A percentile compares a stretch with the other conserved stretches of the same genome.
Conservation (phyloP, 53 echinoderm and acorn worm genomes). For the Actinopyga echinites region DNA sequence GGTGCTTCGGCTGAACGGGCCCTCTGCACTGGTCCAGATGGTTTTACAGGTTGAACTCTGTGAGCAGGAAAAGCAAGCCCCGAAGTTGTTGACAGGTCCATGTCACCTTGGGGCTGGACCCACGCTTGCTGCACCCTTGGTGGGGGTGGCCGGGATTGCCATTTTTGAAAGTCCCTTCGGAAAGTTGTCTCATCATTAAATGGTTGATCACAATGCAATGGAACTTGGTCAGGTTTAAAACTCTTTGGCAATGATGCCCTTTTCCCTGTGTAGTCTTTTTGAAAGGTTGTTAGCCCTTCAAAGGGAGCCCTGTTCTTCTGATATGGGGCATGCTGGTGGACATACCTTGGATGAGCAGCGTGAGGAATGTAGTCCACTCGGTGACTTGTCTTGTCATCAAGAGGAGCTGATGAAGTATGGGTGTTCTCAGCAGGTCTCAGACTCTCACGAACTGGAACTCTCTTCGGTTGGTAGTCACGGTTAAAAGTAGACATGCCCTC, state of each 20-base stretch:
- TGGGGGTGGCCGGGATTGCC: conserved; percentile 75
- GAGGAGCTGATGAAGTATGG: conserved; percentile 68
- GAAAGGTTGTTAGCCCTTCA: conserved; percentile 83
- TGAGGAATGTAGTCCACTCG: conserved; percentile 83
- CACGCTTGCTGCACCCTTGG: conserved; percentile 75
- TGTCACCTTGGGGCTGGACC: conserved; percentile 75
- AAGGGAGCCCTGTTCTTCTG: conserved; percentile 82
- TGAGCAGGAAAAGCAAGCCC: conserved; percentile 82
- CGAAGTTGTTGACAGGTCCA: conserved; percentile 88
- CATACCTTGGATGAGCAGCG: conserved; percentile 67
- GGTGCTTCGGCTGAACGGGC: conserved; percentile 66
- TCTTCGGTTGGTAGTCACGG: conserved; percentile 87
- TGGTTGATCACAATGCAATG: conserved; percentile 83
- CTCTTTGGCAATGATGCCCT: conserved; percentile 65
- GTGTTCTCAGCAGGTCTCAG: conserved; percentile 83
- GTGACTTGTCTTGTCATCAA: conserved; percentile 92
- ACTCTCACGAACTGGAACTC: conserved; percentile 67
- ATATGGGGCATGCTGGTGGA: conserved; percentile 61
- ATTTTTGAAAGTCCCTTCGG: conserved; percentile 76
- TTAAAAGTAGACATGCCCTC: conserved; percentile 90
- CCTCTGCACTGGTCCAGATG: conserved; percentile 66
- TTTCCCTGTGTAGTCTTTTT: conserved; percentile 81
- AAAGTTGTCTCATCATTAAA: conserved; percentile 97
- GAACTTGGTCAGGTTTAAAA: conserved; percentile 81
- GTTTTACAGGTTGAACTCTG: conserved; percentile 69